A percentile compares a stretch with the other conserved stretches of the same genome.
Evolutionary conservation across 1,140 invertebrate genomes (phyloP).

Genomic region (Meteorus sp.): DNA sequence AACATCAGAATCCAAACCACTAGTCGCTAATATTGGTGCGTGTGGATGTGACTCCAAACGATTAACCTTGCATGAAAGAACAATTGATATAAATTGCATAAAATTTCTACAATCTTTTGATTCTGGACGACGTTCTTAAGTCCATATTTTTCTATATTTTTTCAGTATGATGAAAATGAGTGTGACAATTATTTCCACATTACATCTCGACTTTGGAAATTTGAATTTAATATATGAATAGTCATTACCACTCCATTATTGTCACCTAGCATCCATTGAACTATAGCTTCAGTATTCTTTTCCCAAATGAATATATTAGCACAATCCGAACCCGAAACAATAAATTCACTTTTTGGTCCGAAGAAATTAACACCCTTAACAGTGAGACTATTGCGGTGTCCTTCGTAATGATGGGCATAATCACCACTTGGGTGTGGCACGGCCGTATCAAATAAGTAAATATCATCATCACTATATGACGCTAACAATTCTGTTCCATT

Average conservation of each 20-base stretch:
- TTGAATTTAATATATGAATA: too few species aligned
- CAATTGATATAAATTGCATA: too few species aligned
- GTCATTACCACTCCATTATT: constrained; percentile 80
- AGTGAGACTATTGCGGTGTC: constrained; percentile 73
- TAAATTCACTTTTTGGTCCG: constrained; percentile 86
- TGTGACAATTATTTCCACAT: not conserved
- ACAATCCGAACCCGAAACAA: constrained; percentile 94
- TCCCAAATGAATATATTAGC: constrained; percentile 96
- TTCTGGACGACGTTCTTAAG: too few species aligned
- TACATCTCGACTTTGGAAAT: too few species aligned
- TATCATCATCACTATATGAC: constrained; percentile 91
- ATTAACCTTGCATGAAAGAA: constrained; percentile 72
- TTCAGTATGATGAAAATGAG: not conserved
- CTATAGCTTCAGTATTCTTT: constrained; percentile 82
- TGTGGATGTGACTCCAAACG: constrained; percentile 88
- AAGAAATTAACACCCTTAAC: constrained; percentile 96
- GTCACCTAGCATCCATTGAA: constrained; percentile 86
- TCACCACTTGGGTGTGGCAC: constrained; percentile 59
- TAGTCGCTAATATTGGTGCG: constrained; percentile 85
- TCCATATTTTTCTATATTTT: too few species aligned
- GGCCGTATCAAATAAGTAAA: constrained; percentile 85
- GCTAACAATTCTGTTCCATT: constrained; percentile 88
- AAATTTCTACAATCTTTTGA: too few species aligned
- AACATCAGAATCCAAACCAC: constrained; percentile 87
- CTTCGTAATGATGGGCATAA: constrained; percentile 76